Conservation (phyloP, 1,140 invertebrate species). For the Macrotrachela quadricornifera region DNA sequence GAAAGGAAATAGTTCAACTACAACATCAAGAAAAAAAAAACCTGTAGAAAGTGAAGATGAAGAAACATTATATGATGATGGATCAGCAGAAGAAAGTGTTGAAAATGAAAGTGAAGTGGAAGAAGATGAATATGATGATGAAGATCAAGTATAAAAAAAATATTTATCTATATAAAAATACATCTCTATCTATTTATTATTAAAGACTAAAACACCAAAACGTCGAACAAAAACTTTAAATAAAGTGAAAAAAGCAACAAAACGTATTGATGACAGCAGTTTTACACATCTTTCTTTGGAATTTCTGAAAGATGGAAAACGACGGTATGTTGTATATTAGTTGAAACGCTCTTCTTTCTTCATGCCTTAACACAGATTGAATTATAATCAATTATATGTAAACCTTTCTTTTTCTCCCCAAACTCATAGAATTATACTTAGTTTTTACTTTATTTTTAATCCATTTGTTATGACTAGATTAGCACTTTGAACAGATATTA, state of each 20-base stretch:
- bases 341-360: not conserved
- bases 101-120: not conserved
- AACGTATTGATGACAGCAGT: not conserved
- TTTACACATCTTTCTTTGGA: slow-evolving; percentile 5
- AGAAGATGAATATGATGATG: not conserved
- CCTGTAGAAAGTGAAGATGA: not conserved
- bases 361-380: not conserved
- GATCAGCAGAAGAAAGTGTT: not conserved
- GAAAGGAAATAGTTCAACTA: not conserved
- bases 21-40: too few relatives aligned
- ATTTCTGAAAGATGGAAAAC: slow-evolving; percentile 5
- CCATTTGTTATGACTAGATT: too few relatives aligned
- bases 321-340: too few relatives aligned
- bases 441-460: too few relatives aligned
- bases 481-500: too few relatives aligned
- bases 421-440: too few relatives aligned
- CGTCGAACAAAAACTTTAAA: not conserved
- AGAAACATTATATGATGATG: not conserved
- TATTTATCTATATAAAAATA: not conserved
- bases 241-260: not conserved
- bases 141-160: not conserved
- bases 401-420: too few relatives aligned
- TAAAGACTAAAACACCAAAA: slow-evolving; percentile 1
- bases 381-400: too few relatives aligned
- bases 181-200: not conserved